Evolutionary conservation across 2,888 invertebrate species (phyloP).

Genomic region (Watsonalla binaria): DNA sequence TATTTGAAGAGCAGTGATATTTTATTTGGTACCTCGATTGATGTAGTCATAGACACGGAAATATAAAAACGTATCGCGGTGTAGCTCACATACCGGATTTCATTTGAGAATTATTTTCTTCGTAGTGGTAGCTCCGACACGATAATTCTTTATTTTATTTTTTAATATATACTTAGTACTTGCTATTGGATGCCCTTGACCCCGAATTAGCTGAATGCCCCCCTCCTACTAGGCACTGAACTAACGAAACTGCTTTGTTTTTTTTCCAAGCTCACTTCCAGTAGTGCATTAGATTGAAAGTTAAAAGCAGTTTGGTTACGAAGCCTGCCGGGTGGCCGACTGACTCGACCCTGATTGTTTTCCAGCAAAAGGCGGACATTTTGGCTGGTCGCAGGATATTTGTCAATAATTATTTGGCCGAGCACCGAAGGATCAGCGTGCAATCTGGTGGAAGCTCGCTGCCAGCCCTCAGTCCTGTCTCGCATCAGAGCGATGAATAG

Average conservation of each 20-base stretch:
- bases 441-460: constrained; percentile 75
- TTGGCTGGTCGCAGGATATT: constrained; percentile 79
- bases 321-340: constrained; percentile 20
- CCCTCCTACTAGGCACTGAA: constrained; percentile 67
- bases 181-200: constrained; percentile 75
- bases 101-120: constrained; percentile 32
- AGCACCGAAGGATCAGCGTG: constrained; percentile 79
- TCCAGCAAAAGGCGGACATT: constrained; percentile 79
- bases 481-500: constrained; percentile 77
- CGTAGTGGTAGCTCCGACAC: constrained; percentile 68
- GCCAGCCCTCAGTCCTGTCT: constrained; percentile 74
- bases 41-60: constrained; percentile 20
- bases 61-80: constrained; percentile 30
- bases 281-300: constrained; percentile 16
- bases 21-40: constrained; percentile 57
- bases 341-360: constrained; percentile 70
- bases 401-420: constrained; percentile 80
- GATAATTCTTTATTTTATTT: constrained; percentile 46
- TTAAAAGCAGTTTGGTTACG: constrained; percentile 59
- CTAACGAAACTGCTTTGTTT: constrained; percentile 64
- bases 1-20: constrained; percentile 63
- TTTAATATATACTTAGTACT: constrained; percentile 56
- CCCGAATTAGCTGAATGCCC: constrained; percentile 71
- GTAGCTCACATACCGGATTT: constrained; percentile 76
- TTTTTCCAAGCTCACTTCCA: constrained; percentile 9